Evolutionary conservation across 2,113 vertebrate species (phyloP).

Genomic region (Sylvilagus bachmani): DNA sequence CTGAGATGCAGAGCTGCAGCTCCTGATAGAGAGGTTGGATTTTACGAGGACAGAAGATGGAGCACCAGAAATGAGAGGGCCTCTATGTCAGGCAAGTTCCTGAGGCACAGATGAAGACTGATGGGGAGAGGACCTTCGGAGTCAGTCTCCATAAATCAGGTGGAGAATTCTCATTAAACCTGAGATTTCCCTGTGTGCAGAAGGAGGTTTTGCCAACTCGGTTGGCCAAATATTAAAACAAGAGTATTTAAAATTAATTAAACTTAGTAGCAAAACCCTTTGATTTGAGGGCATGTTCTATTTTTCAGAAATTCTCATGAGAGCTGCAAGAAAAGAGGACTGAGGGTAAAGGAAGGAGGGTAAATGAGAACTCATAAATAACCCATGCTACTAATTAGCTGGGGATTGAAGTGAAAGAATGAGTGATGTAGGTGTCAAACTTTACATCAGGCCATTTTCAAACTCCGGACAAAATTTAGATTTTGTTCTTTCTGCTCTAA

Average conservation of each 20-base stretch:
- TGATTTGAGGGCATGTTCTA: neutral
- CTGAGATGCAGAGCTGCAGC: neutral
- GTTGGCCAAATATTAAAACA: slow-evolving; percentile 28
- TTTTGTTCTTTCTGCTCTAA: neutral
- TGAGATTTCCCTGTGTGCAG: neutral
- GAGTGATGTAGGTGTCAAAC: neutral
- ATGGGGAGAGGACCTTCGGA: neutral
- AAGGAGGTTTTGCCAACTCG: slow-evolving; percentile 42
- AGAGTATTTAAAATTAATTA: slow-evolving; percentile 43
- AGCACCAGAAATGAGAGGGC: neutral
- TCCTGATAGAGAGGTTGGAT: neutral
- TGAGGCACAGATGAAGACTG: neutral
- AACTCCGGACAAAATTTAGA: neutral
- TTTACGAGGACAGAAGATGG: slow-evolving; percentile 31
- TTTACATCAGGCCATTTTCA: slow-evolving; percentile 45
- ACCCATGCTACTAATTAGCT: neutral
- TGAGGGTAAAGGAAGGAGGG: neutral
- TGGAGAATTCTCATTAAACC: neutral
- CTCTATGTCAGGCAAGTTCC: neutral
- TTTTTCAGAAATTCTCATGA: slow-evolving; percentile 61
- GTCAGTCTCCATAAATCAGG: neutral
- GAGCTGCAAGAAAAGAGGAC: slow-evolving; percentile 11
- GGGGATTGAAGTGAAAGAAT: neutral
- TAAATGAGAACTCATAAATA: slow-evolving; percentile 6
- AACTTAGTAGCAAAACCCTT: slow-evolving; percentile 15